Conservation (phyloP, 2,113 vertebrate species). For the Xiphophorus hellerii region DNA sequence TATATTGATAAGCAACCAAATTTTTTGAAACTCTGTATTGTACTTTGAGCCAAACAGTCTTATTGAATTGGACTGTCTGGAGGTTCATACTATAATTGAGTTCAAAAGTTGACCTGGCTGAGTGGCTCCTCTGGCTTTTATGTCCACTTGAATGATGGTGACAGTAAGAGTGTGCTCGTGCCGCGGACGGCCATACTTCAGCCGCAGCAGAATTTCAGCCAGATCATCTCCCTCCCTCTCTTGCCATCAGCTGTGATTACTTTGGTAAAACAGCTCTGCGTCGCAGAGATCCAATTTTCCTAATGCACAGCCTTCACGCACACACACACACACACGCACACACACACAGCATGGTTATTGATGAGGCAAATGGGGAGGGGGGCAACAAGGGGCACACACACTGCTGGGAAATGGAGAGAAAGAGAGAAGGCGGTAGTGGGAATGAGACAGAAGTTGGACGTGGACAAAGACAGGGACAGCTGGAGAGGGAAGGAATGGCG, state of each 20-base stretch:
- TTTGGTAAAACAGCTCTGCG: constrained; percentile 74
- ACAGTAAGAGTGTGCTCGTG: constrained; percentile 41
- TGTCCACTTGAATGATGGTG: constrained; percentile 76
- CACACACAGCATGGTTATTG: constrained; percentile 76
- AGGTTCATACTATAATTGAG: constrained; percentile 60
- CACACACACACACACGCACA: constrained; percentile 44
- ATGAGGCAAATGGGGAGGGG: constrained; percentile 79
- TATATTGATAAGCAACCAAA: neutral
- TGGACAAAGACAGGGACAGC: constrained; percentile 64
- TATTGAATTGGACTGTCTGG: constrained; percentile 30
- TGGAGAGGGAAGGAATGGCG: constrained; percentile 9
- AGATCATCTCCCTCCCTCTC: constrained; percentile 64
- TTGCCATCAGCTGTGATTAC: constrained; percentile 78
- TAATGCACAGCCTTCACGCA: constrained; percentile 71
- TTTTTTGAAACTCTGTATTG: constrained; percentile 14
- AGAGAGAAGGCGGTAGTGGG: constrained; percentile 30
- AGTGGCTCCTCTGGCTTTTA: constrained; percentile 64
- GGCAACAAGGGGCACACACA: constrained; percentile 66
- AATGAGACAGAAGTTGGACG: constrained; percentile 49
- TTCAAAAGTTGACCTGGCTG: constrained; percentile 78
- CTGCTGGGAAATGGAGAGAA: constrained; percentile 71
- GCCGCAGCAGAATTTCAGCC: constrained; percentile 70
- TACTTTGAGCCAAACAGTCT: constrained; percentile 24
- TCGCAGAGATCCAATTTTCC: constrained; percentile 80
- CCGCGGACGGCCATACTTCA: constrained; percentile 58